phyloP scores from a whole-genome alignment of 35 echinoderm and acorn worm species.

The Apostichopus californicus region DNA sequence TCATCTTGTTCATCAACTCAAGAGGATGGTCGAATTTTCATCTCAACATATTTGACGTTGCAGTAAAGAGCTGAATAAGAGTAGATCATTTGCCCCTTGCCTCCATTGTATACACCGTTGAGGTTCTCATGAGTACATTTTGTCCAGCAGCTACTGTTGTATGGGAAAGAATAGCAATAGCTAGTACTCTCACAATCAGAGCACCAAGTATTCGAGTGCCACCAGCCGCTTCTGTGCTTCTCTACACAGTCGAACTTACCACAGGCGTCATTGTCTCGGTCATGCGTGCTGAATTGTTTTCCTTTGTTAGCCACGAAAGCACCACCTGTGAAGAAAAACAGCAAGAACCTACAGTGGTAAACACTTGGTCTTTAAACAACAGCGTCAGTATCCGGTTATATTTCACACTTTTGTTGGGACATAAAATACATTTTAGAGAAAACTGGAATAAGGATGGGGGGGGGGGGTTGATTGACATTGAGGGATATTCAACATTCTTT shows the following conservation, averaged over 20 bases:
- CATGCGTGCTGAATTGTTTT: constrained; percentile 5
- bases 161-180: not conserved
- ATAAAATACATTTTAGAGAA: no score
- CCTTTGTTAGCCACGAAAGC: not conserved
- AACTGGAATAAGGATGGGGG: no score
- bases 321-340: not conserved
- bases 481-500: no score
- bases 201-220: not conserved
- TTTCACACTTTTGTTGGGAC: no score
- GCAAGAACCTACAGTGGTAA: no score
- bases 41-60: not conserved
- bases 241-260: not conserved
- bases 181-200: not conserved
- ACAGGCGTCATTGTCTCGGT: constrained; percentile 13
- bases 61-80: not conserved
- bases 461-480: no score
- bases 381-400: no score
- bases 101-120: not conserved
- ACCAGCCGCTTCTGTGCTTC: constrained; percentile 6
- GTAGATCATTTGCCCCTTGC: not conserved
- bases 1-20: no score
- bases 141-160: not conserved
- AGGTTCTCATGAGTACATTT: not conserved
- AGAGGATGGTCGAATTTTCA: constrained; percentile 11
- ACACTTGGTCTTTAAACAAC: no score